Percentiles rank a stretch among this genome's conserved stretches.
Evolutionary conservation across 2,888 invertebrate genomes (phyloP).

Genomic region (Nephrotoma guestfalica): DNA sequence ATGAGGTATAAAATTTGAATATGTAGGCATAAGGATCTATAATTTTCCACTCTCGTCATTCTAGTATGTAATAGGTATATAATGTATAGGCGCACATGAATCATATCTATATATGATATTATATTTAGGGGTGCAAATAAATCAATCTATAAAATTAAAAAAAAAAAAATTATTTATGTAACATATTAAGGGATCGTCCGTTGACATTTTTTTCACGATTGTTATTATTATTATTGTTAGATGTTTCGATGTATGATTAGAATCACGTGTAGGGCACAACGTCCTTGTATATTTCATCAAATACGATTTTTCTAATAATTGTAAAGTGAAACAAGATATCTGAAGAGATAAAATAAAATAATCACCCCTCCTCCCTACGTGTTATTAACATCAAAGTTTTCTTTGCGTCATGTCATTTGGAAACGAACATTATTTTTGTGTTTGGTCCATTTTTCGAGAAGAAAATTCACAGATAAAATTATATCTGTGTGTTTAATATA

Average conservation of each 20-base stretch:
- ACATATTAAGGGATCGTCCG: not conserved
- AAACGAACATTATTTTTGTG: not conserved
- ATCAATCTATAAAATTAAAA: not conserved
- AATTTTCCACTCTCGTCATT: not conserved
- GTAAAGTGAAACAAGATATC: not conserved
- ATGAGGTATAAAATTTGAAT: not conserved
- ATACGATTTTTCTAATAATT: not conserved
- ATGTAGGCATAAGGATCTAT: not conserved
- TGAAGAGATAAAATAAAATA: not conserved
- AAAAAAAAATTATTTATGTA: not conserved
- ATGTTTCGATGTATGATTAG: not conserved
- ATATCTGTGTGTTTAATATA: not conserved
- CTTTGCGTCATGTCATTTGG: not conserved
- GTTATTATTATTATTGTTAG: not conserved
- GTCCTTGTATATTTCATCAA: not conserved
- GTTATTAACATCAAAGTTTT: not conserved
- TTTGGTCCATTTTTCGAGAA: not conserved
- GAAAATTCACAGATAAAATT: not conserved
- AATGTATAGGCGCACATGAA: not conserved
- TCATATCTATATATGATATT: not conserved
- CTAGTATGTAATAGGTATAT: not conserved
- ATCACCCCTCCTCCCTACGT: not conserved
- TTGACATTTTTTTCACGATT: not conserved
- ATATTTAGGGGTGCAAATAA: not conserved
- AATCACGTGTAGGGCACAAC: not conserved